Percentiles rank a stretch among this genome's conserved stretches.
Conservation (phyloP, 2,888 invertebrate species). For the Apocheima hispidaria region DNA sequence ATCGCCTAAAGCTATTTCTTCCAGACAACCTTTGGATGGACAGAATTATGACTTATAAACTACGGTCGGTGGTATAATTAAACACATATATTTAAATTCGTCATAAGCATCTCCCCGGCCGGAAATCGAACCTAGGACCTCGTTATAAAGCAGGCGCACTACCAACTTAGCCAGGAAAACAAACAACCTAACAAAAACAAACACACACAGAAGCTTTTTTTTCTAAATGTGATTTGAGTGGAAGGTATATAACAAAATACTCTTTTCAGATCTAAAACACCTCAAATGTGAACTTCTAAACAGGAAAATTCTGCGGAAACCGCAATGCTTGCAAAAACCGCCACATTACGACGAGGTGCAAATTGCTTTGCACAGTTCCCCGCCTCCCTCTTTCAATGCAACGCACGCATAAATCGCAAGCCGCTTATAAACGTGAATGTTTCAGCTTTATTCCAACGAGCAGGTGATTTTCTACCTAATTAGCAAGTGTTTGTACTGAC, state of each 20-base stretch:
- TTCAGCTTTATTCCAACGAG: constrained; percentile 61
- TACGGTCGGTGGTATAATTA: too few relatives aligned
- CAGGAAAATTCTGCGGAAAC: constrained; percentile 19
- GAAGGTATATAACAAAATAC: background rate
- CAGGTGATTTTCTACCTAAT: constrained; percentile 48
- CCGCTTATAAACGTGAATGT: constrained; percentile 65
- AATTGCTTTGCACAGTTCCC: constrained; percentile 49
- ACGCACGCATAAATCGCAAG: constrained; percentile 65
- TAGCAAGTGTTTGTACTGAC: constrained; percentile 32
- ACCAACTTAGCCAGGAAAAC: too few relatives aligned
- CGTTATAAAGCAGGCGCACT: too few relatives aligned
- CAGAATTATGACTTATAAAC: too few relatives aligned
- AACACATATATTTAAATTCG: too few relatives aligned
- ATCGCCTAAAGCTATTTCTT: too few relatives aligned
- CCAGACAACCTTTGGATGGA: too few relatives aligned
- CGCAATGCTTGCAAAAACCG: constrained; percentile 24
- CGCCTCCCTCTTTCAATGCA: constrained; percentile 46
- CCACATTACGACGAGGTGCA: constrained; percentile 30
- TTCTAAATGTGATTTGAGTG: too few relatives aligned
- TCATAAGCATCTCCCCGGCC: too few relatives aligned
- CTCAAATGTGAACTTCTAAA: constrained; percentile 6
- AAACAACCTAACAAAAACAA: too few relatives aligned
- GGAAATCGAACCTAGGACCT: too few relatives aligned
- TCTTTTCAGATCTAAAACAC: constrained; percentile 7
- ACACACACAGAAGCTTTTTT: too few relatives aligned